A percentile compares a stretch with the other conserved stretches of the same genome.
These are phyloP conservation scores for Sphenopsis melanotis DNA, from an alignment of 2,797 vertebrate species.

Conservation along the genomic window DNA sequence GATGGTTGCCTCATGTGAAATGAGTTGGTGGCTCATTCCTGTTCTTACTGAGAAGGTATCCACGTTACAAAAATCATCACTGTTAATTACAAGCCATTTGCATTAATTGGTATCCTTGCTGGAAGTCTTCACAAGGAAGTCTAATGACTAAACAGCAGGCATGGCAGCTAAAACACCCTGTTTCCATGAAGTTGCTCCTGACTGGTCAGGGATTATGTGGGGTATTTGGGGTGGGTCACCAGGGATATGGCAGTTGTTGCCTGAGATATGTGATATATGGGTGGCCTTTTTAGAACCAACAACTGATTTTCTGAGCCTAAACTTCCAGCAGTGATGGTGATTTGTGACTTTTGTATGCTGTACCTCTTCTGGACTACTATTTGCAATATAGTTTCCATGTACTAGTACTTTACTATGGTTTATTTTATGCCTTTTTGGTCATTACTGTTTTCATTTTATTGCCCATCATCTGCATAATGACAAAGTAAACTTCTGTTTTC, in stretches of 20 bases:
- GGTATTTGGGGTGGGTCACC: neutral
- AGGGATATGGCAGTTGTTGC: neutral
- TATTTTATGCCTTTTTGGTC: neutral
- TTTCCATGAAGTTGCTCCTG: neutral
- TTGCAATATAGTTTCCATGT: neutral
- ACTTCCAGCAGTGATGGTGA: neutral
- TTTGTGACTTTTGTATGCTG: neutral
- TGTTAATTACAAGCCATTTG: conserved; percentile 57
- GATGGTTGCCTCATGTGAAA: conserved; percentile 52
- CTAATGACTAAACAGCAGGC: conserved; percentile 22
- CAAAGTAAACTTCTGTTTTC: neutral
- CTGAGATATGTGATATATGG: neutral
- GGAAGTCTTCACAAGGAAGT: neutral
- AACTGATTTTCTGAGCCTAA: neutral
- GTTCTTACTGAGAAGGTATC: conserved; percentile 18
- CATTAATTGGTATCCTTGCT: conserved; percentile 43
- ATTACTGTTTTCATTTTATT: neutral
- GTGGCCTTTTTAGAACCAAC: neutral
- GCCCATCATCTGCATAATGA: neutral
- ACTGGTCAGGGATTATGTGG: neutral
- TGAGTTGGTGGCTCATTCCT: conserved; percentile 47
- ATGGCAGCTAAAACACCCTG: neutral
- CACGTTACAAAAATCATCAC: conserved; percentile 39
- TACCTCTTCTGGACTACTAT: neutral
- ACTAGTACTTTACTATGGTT: neutral